Evolutionary conservation across 2,113 vertebrate genomes (phyloP).

Genomic region (Oxygymnocypris stewartii): DNA sequence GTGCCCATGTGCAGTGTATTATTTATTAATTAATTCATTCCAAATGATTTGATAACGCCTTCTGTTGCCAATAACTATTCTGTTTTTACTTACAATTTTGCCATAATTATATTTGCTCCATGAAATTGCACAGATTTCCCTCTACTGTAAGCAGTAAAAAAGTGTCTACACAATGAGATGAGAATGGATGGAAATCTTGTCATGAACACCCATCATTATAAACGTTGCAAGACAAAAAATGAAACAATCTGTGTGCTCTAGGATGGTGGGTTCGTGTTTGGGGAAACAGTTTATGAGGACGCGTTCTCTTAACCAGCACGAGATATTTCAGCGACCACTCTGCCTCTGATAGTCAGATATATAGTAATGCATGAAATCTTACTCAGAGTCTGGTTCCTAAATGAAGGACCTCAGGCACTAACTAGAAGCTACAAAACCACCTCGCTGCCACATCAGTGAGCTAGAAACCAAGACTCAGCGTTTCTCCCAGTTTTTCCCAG

Average conservation of each 20-base stretch:
- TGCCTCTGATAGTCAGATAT: conserved; percentile 60
- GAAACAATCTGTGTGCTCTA: not conserved
- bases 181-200: not conserved
- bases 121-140: not conserved
- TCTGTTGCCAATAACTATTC: not conserved
- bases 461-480: conserved; percentile 65
- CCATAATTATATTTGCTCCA: not conserved
- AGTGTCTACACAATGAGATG: not conserved
- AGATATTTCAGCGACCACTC: conserved; percentile 74
- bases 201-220: not conserved
- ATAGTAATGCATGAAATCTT: conserved; percentile 47
- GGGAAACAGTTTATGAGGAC: not conserved
- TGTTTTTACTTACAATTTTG: not conserved
- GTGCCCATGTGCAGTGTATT: too few species aligned
- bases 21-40: too few species aligned
- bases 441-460: conserved; percentile 66
- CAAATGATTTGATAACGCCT: not conserved
- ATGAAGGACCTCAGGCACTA: conserved; percentile 57
- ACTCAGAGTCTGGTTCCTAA: conserved; percentile 60
- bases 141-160: not conserved
- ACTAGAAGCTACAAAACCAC: conserved; percentile 61
- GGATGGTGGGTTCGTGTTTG: too few species aligned
- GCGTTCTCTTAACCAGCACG: conserved; percentile 66
- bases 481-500: conserved; percentile 59
- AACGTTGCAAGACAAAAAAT: not conserved